phyloP scores from a whole-genome alignment of 2,113 vertebrate species.

The Procavia capensis region DNA sequence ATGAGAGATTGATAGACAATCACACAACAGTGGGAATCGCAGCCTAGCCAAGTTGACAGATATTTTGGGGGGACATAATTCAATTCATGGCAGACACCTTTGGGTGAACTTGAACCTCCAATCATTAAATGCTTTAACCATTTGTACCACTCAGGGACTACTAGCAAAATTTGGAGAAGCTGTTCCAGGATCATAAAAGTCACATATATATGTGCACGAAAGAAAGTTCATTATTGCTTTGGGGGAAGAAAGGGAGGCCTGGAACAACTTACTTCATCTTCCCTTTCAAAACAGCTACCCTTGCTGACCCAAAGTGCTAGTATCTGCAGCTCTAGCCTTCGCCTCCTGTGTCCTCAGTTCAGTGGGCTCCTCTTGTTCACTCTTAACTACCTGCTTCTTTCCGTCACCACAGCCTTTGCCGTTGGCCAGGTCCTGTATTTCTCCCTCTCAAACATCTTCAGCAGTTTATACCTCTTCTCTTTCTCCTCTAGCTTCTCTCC shows the following conservation, averaged over 20 bases:
- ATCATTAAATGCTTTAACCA: no score
- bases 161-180: neutral
- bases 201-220: neutral
- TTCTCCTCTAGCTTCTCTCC: neutral
- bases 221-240: neutral
- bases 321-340: no score
- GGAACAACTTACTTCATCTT: neutral
- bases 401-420: accelerated
- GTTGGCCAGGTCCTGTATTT: neutral
- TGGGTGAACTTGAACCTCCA: neutral
- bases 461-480: neutral
- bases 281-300: neutral
- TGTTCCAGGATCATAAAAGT: neutral
- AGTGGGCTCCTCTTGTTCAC: neutral
- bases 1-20: no score
- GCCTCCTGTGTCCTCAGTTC: neutral
- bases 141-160: neutral
- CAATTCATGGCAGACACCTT: neutral
- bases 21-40: no score
- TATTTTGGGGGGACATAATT: no score
- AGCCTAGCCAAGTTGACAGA: no score
- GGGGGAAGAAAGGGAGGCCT: neutral
- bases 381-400: neutral
- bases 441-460: neutral
- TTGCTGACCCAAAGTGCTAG: no score